Conservation (phyloP, 1,140 invertebrate species). For the Chionoecetes opilio region DNA sequence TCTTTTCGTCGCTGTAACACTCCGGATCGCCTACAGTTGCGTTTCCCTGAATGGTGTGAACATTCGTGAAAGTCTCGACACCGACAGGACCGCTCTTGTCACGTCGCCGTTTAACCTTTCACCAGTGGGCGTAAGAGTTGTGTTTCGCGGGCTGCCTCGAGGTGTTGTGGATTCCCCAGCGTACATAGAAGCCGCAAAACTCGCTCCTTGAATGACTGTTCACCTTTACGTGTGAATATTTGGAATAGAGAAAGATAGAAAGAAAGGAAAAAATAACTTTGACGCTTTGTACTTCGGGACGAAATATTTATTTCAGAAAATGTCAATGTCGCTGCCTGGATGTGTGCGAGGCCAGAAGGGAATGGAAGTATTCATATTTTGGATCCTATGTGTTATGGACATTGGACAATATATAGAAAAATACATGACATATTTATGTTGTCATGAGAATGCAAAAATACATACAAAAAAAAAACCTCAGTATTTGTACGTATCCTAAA, state of each 20-base stretch:
- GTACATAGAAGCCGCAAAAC: not conserved
- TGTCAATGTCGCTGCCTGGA: not conserved
- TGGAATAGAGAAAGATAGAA: not conserved
- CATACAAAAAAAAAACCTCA: no score
- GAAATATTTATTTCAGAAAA: not conserved
- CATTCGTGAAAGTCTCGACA: not conserved
- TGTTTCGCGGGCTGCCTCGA: not conserved
- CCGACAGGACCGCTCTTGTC: not conserved
- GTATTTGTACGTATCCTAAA: no score
- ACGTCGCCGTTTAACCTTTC: not conserved
- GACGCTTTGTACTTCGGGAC: not conserved
- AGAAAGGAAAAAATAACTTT: no score
- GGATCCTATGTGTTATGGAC: no score
- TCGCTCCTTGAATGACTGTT: not conserved
- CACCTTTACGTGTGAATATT: not conserved
- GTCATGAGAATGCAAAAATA: no score
- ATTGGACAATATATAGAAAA: no score
- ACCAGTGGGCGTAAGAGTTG: not conserved
- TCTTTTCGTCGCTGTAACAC: not conserved
- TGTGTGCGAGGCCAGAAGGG: no score
- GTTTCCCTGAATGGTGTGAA: not conserved
- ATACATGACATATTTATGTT: no score
- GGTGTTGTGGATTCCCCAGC: not conserved
- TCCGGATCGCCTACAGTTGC: not conserved
- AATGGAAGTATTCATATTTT: no score